These are phyloP conservation scores for Chrysemys picta DNA, from an alignment of 2,113 vertebrate species.

Conservation along the genomic window DNA sequence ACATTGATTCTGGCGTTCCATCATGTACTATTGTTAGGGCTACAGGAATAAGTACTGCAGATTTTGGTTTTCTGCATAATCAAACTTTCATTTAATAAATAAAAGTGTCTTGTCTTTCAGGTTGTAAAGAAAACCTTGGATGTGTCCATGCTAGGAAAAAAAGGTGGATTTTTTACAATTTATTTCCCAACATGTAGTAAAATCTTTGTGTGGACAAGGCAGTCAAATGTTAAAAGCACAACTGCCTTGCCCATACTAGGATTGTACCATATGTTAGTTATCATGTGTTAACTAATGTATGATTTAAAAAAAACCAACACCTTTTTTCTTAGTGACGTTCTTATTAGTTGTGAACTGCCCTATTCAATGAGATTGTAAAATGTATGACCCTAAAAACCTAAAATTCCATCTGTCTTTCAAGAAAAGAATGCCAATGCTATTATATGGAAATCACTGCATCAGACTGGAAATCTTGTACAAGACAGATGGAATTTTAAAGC, in stretches of 20 bases:
- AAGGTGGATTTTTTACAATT: neutral
- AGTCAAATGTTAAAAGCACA: neutral
- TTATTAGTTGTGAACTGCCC: accelerated
- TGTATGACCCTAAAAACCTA: neutral
- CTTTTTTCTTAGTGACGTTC: too few relatives aligned
- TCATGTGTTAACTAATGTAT: neutral
- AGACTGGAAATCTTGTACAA: neutral
- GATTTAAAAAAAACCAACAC: too few relatives aligned
- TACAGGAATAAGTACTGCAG: neutral
- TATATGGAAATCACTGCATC: neutral
- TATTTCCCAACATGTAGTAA: neutral
- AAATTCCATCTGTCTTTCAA: neutral
- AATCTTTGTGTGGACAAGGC: neutral
- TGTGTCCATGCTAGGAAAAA: neutral
- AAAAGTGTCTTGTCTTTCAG: neutral
- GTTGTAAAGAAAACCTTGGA: neutral
- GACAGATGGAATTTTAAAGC: neutral
- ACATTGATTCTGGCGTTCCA: accelerated
- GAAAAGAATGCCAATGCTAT: accelerated
- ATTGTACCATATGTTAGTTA: neutral
- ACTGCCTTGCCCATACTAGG: neutral
- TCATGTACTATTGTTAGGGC: neutral
- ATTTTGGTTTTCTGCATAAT: neutral
- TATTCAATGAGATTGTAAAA: neutral
- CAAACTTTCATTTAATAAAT: neutral